These are phyloP conservation scores for Plectrocnemia conspersa DNA, from an alignment of 1,140 invertebrate species.

Conservation along the genomic window DNA sequence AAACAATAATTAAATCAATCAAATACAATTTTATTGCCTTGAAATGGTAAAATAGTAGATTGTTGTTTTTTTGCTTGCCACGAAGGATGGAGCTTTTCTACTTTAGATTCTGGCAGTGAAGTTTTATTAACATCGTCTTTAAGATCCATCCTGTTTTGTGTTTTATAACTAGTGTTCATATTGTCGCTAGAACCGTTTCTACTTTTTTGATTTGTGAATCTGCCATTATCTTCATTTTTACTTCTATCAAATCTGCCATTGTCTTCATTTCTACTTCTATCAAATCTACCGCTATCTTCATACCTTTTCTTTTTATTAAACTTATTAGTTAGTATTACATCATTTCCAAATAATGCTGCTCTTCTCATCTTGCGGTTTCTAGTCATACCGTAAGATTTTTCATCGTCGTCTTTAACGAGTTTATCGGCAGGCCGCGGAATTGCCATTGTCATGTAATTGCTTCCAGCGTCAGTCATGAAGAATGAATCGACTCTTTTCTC, in stretches of 20 bases:
- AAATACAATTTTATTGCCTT: constrained; percentile 44
- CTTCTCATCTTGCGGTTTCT: constrained; percentile 44
- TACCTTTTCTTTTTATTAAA: constrained; percentile 33
- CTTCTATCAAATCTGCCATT: constrained; percentile 32
- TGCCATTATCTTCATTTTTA: constrained; percentile 30
- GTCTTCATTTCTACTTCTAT: constrained; percentile 24
- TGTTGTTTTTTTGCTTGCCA: constrained; percentile 57
- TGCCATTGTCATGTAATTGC: constrained; percentile 54
- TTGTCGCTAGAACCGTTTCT: constrained; percentile 1
- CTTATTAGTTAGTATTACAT: constrained; percentile 37
- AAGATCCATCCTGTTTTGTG: constrained; percentile 3
- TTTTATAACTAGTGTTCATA: no score
- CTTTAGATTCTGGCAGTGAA: neutral
- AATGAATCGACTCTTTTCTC: constrained; percentile 52
- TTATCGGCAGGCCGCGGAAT: constrained; percentile 44
- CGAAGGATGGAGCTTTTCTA: constrained; percentile 55
- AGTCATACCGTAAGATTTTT: neutral
- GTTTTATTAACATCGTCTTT: constrained; percentile 3
- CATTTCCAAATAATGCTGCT: constrained; percentile 47
- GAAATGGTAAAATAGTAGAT: constrained; percentile 44
- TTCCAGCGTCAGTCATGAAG: constrained; percentile 54
- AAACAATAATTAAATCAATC: constrained; percentile 35
- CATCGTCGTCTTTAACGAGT: neutral
- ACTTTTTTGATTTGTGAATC: constrained; percentile 1
- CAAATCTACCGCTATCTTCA: neutral